Conservation (phyloP, 2,113 vertebrate genomes). For the Phalacrocorax aristotelis region DNA sequence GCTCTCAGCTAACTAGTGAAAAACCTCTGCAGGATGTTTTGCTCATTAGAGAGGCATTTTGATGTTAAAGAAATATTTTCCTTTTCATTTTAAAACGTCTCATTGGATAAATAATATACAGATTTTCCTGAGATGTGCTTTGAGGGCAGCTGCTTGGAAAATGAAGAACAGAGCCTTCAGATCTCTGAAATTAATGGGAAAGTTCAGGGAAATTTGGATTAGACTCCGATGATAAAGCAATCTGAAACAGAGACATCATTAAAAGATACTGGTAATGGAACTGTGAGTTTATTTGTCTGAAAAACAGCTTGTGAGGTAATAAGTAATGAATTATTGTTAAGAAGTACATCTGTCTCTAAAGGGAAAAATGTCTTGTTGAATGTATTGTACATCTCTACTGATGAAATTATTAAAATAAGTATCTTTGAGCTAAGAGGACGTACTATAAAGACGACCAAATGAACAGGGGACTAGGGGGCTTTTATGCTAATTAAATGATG, state of each 20-base stretch:
- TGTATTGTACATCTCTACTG: not conserved
- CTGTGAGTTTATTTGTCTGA: conserved; percentile 32
- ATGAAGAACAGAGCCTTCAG: conserved; percentile 19
- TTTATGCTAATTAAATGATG: conserved; percentile 34
- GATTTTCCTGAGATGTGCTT: conserved; percentile 2
- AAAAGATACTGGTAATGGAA: conserved; percentile 44
- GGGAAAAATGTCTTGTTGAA: not conserved
- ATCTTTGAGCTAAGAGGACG: not conserved
- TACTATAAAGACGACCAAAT: not conserved
- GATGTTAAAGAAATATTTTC: conserved; percentile 19
- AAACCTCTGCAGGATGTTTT: conserved; percentile 21
- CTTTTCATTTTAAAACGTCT: not conserved
- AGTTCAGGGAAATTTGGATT: conserved; percentile 48
- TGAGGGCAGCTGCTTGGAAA: not conserved
- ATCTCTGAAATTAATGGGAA: conserved; percentile 19
- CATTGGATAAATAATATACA: not conserved
- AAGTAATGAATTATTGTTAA: conserved; percentile 43
- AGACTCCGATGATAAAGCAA: not conserved
- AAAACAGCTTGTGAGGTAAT: conserved; percentile 34
- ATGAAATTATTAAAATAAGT: conserved; percentile 37
- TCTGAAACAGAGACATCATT: conserved; percentile 49
- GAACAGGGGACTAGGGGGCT: not conserved
- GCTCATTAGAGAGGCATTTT: conserved; percentile 30
- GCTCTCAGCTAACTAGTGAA: not conserved
- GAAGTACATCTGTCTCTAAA: conserved; percentile 17